Evolutionary conservation across 2,113 vertebrate genomes (phyloP).

Genomic region (Myiagra hebetior): DNA sequence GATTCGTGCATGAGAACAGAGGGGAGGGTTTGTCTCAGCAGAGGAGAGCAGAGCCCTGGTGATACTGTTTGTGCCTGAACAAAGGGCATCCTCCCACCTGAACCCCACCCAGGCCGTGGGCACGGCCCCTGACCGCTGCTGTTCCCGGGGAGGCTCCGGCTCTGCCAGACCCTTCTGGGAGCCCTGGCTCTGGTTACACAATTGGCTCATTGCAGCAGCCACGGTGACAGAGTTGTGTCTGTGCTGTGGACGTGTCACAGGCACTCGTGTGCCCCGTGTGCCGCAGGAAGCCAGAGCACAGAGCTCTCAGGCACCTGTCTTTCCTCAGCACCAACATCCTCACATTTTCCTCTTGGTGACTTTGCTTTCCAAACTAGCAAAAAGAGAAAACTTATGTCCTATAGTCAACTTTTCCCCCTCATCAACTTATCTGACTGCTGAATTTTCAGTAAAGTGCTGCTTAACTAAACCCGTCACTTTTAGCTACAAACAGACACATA

Average conservation of each 20-base stretch:
- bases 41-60: not conserved
- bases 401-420: not conserved
- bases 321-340: not conserved
- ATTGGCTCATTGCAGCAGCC: rapidly evolving
- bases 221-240: not conserved
- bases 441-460: not conserved
- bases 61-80: not conserved
- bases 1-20: rapidly evolving
- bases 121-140: not conserved
- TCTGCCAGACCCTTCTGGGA: not conserved
- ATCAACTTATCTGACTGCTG: no score
- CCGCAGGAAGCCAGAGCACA: not conserved
- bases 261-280: not conserved
- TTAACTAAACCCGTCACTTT: not conserved
- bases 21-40: not conserved
- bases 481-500: not conserved
- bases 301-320: not conserved
- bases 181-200: not conserved
- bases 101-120: not conserved
- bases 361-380: not conserved
- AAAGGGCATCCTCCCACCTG: not conserved
- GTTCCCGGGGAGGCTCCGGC: not conserved
- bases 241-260: rapidly evolving
- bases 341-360: not conserved
- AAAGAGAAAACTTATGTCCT: not conserved